Evolutionary conservation across 2,888 invertebrate species (phyloP), one percentile per base, ranked within the genome.

Genomic region (Drosophila leonis): DNA sequence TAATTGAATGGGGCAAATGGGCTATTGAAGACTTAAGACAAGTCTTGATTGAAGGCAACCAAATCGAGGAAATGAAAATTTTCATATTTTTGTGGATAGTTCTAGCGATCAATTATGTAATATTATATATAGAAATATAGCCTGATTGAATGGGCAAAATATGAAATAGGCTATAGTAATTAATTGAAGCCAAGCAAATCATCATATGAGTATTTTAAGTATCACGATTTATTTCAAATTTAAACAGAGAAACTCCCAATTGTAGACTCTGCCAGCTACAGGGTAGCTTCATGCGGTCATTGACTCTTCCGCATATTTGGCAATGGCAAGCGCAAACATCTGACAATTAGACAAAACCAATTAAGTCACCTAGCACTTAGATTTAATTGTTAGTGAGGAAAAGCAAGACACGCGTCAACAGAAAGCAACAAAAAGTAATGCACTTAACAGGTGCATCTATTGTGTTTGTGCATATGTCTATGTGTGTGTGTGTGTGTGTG

Each of bases 381-480:
- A 65, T 62, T 52, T 48, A 60, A 60, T 72, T 74, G 72, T 70
- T 66, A 42, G 33, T 29, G 20, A 39, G 72, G 57, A 54, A 66
- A 72, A 64, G 49, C 51, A 13, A 57, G 61, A 66, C 70, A 57
- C 65, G 49, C 37, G 46, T 48, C 49, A 57, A 24, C 24, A 35
- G 29, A 1, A 39, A 59, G 31, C 37, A 24, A 24, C n/a, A 24
- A 56, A 24, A 42, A 27, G 13, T 8, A 60, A 52, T 68, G 48
- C 65, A 55, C 48, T 65, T 46, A 46, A 60, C 33, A 41, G 46
- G 10, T 66, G 61, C 60, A 49, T 27, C 24, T 42, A 8, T 4
- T 10, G 24, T 7, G 10, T 49, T 18, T 12, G 20, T 13, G 4
- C 41, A 33, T 24, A 35, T 24, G 12, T 29, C 10, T 39, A 15